Evolutionary conservation across 2,113 vertebrate genomes (phyloP), one percentile per base, ranked within the genome.

Genomic region (Heterocephalus glaber): DNA sequence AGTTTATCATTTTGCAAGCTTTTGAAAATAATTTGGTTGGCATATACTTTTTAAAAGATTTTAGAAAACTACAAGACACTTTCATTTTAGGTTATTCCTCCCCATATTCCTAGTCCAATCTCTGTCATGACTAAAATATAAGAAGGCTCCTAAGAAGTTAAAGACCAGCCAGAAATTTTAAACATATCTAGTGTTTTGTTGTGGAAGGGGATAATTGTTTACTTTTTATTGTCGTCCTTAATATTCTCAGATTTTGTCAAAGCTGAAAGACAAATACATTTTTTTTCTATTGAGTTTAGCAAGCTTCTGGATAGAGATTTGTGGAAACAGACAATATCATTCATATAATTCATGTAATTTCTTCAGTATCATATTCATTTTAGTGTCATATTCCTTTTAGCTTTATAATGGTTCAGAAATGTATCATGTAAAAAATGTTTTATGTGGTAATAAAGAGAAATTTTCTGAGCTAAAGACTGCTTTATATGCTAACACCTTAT

Each of bases 331-430:
- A 92, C 84, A 80, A 74, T 86, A 63, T 13, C 35, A 38, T 54
- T 63, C 38, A 79, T 47, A n/a, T 52, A 4, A 49, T 72, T 87
- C 95, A 13, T 86, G 11, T 79, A 90, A 70, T 89, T 88, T 79
- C 56, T 88, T 79, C 56, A 82, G 56, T 95, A 60, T 94, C 41
- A 28, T 61, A 58, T 79, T 52, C 22, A 22, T 79, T 58, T 56
- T 56, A 56, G 54, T 20, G 17, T 58, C 56, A 52, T 94, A 82
- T 26, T 84, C 86, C 65, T 92, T 89, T 35, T 61, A 89, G 80
- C 96, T 96, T 52, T 12, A 91, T 52, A 95, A 93, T 94, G 47
- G 26, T 93, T 95, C 56, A 77, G 38, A 96, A 92, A 74, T 96
- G 54, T 95, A 86, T 74, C 41, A 74, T 74, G 41, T 47, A 74